Evolutionary conservation across 2,797 vertebrate species (phyloP).

Genomic region (Scolopax rusticola): DNA sequence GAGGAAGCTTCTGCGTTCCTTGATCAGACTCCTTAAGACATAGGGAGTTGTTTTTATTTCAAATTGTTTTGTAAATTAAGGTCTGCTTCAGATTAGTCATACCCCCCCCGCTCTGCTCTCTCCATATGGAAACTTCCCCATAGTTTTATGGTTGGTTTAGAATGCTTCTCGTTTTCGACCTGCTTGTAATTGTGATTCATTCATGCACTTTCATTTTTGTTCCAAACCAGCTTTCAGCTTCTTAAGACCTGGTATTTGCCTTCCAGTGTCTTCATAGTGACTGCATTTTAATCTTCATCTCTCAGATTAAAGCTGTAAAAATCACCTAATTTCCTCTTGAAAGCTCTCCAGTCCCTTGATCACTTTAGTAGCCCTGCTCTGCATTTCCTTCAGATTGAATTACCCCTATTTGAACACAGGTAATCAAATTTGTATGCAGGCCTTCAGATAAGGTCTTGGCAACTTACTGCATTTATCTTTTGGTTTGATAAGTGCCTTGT

Average conservation of each 20-base stretch:
- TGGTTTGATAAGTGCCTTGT: neutral
- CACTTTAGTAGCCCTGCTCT: neutral
- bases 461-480: neutral
- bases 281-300: neutral
- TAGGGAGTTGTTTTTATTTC: neutral
- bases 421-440: neutral
- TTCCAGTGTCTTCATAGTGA: neutral
- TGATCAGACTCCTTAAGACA: neutral
- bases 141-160: neutral
- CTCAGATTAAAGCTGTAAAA: neutral
- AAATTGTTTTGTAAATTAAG: neutral
- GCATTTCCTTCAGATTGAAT: neutral
- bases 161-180: neutral
- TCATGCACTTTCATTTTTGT: neutral
- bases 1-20: neutral
- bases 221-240: neutral
- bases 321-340: neutral
- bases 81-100: neutral
- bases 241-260: neutral
- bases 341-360: neutral
- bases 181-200: neutral
- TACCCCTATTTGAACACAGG: neutral
- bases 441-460: neutral
- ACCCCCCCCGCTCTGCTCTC: accelerated
- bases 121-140: neutral